A percentile compares a stretch with the other conserved stretches of the same genome.
Evolutionary conservation across 2,888 invertebrate species (phyloP).

Genomic region (Latrodectus elegans): DNA sequence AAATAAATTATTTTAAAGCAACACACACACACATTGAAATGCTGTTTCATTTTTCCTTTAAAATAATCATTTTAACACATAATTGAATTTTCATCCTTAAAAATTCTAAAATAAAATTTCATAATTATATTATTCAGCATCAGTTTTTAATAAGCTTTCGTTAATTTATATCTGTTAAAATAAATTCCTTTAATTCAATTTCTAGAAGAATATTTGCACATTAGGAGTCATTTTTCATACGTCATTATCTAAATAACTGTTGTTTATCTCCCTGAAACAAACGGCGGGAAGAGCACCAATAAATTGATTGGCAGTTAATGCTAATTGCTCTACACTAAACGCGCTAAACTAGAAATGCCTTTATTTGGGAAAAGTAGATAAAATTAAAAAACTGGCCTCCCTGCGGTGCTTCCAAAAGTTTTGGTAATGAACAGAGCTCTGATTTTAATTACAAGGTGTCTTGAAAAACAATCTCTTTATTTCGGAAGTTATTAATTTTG

Average conservation of each 20-base stretch:
- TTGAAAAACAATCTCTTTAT: constrained; percentile 34
- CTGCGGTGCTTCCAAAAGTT: constrained; percentile 14
- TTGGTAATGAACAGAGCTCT: constrained; percentile 37
- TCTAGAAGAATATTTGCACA: neutral
- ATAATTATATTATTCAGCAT: too few species aligned
- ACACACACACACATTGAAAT: too few species aligned
- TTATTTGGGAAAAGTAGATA: constrained; percentile 10
- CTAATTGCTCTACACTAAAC: constrained; percentile 21
- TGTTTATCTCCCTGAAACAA: neutral
- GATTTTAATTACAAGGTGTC: constrained; percentile 49
- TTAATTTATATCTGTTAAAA: neutral
- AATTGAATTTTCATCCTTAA: too few species aligned
- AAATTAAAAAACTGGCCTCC: constrained; percentile 29
- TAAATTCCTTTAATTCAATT: neutral
- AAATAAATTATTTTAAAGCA: too few species aligned
- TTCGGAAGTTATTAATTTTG: constrained; percentile 48
- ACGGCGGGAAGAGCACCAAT: constrained; percentile 11
- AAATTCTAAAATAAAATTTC: too few species aligned
- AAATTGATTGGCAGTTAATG: constrained; percentile 40
- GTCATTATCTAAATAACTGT: neutral
- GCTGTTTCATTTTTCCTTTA: too few species aligned
- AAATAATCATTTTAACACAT: too few species aligned
- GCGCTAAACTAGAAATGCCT: constrained; percentile 21
- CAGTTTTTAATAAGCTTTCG: neutral
- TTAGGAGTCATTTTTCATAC: constrained; percentile 5